Percentiles rank a stretch among this genome's conserved stretches.
phyloP scores from a whole-genome alignment of 2,113 vertebrate species.

The Muntiacus reevesi region DNA sequence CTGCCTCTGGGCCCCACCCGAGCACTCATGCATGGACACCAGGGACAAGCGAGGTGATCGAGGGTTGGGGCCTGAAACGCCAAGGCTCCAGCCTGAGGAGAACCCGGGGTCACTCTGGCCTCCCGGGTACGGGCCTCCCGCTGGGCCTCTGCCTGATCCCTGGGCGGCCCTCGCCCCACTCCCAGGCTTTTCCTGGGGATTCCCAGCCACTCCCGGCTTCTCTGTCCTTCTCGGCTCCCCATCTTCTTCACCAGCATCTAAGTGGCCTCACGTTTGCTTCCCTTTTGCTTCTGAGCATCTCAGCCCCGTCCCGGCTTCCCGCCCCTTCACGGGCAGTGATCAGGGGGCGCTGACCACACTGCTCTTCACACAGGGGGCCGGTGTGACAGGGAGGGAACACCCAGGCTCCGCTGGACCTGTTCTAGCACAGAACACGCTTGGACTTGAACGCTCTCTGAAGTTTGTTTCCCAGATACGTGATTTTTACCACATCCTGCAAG shows the following conservation, averaged over 20 bases:
- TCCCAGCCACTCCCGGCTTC: not conserved
- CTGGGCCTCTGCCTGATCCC: not conserved
- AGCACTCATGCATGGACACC: rapidly evolving
- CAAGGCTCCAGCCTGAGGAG: not conserved
- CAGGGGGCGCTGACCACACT: rapidly evolving
- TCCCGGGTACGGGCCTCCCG: rapidly evolving
- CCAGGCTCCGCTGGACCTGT: too few relatives aligned
- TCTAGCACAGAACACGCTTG: rapidly evolving
- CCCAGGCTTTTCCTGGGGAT: not conserved
- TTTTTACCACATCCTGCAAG: too few relatives aligned
- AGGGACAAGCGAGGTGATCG: rapidly evolving
- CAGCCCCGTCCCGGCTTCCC: not conserved
- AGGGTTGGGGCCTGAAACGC: rapidly evolving
- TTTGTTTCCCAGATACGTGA: rapidly evolving
- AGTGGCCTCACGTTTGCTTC: not conserved
- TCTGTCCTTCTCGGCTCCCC: too few relatives aligned
- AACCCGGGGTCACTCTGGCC: rapidly evolving
- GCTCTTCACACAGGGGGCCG: rapidly evolving
- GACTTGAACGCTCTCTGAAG: rapidly evolving
- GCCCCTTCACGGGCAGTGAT: rapidly evolving
- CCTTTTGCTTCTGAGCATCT: not conserved
- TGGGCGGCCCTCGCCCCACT: rapidly evolving
- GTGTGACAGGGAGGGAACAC: rapidly evolving
- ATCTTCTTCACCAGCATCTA: not conserved
- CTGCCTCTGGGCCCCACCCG: rapidly evolving